These are phyloP conservation scores for Antigone vipio DNA, from an alignment of 2,113 vertebrate species.

Conservation along the genomic window DNA sequence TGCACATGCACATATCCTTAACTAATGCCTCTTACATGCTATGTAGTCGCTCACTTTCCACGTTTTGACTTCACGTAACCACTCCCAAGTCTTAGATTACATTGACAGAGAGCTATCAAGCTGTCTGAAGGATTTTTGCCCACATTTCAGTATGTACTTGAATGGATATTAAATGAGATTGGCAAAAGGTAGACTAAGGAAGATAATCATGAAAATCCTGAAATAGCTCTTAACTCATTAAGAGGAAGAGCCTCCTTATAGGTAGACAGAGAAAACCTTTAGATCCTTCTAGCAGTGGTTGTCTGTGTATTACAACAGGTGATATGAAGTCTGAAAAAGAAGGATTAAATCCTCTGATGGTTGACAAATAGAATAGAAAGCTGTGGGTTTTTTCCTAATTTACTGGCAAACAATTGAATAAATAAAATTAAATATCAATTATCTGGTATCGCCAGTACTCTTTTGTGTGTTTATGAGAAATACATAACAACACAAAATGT, in stretches of 20 bases:
- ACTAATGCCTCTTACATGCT: background rate
- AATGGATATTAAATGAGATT: background rate
- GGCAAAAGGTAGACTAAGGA: background rate
- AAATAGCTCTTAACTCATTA: background rate
- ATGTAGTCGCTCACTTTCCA: background rate
- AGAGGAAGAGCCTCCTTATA: background rate
- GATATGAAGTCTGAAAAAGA: background rate
- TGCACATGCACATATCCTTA: background rate
- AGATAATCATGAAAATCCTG: background rate
- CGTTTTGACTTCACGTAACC: background rate
- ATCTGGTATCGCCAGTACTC: background rate
- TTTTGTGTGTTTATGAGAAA: background rate
- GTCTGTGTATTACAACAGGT: background rate
- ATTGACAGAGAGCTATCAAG: background rate
- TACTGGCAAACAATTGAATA: background rate
- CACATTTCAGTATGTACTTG: background rate
- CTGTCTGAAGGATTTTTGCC: accelerated
- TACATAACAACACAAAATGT: background rate
- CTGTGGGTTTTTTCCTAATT: accelerated
- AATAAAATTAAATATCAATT: background rate
- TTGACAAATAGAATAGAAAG: background rate
- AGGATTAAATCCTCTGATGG: background rate
- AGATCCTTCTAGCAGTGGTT: background rate
- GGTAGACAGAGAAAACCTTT: background rate
- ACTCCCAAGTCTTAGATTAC: background rate